Percentiles rank a stretch among this genome's conserved stretches.
These are phyloP conservation scores for Syritta pipiens DNA, from an alignment of 2,888 invertebrate species.

Conservation along the genomic window DNA sequence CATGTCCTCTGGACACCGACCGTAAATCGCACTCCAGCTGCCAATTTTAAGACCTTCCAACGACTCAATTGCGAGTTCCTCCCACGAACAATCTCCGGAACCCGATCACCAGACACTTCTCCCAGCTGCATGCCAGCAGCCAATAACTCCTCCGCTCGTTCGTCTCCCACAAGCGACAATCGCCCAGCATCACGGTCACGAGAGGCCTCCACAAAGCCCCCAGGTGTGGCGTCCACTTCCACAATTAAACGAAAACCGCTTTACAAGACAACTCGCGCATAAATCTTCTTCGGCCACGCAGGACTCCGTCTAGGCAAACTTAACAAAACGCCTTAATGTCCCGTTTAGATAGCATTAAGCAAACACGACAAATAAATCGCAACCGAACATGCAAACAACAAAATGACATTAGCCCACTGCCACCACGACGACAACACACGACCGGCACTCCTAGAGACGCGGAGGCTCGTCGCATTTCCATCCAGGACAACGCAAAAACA, in stretches of 20 bases:
- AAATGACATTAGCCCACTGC: constrained; percentile 61
- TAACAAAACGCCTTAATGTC: constrained; percentile 65
- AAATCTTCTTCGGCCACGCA: constrained; percentile 18
- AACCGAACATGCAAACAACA: constrained; percentile 51
- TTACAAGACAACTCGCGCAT: constrained; percentile 3
- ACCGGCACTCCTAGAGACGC: constrained; percentile 26
- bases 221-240: not conserved
- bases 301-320: constrained; percentile 36
- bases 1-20: no score
- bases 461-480: constrained; percentile 19
- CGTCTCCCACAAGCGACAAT: no score
- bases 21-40: no score
- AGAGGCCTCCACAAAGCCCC: no score
- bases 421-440: not conserved
- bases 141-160: no score
- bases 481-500: not conserved
- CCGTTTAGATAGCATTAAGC: constrained; percentile 60
- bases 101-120: no score
- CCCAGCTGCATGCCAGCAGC: no score
- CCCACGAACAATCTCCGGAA: constrained; percentile 12
- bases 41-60: no score
- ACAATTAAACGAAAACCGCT: constrained; percentile 33
- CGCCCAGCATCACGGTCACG: no score
- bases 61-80: constrained; percentile 50
- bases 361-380: constrained; percentile 63